These are phyloP conservation scores for Neoarius graeffei DNA, from an alignment of 2,113 vertebrate species.

Conservation along the genomic window DNA sequence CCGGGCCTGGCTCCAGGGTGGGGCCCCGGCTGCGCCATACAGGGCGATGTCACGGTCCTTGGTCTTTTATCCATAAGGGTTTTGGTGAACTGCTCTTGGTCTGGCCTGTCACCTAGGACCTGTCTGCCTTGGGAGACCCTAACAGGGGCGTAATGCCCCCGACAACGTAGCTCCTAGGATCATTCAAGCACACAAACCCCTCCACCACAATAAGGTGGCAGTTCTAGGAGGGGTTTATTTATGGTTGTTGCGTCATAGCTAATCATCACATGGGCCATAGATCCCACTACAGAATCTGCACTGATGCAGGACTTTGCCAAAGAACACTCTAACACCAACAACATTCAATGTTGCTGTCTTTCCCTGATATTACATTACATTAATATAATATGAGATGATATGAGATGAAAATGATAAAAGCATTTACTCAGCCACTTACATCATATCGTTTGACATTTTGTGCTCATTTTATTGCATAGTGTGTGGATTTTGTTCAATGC, in stretches of 20 bases:
- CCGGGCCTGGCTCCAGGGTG: no score
- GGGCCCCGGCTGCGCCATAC: no score
- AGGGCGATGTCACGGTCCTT: no score
- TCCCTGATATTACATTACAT: background rate
- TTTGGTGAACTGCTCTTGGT: no score
- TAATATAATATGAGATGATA: background rate
- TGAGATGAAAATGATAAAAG: background rate
- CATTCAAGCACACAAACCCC: no score
- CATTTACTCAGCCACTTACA: background rate
- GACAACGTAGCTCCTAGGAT: no score
- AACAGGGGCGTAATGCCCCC: no score
- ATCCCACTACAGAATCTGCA: background rate
- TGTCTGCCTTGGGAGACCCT: no score
- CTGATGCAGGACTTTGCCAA: background rate
- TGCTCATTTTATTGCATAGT: background rate
- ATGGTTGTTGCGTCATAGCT: background rate
- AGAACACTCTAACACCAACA: background rate
- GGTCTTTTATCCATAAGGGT: no score
- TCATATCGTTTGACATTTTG: conserved; percentile 2
- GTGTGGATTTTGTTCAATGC: background rate
- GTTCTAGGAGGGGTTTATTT: no score
- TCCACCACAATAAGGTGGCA: no score
- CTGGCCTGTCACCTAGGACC: no score
- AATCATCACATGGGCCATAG: background rate
- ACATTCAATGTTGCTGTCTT: background rate